phyloP scores from a whole-genome alignment of 1,140 invertebrate species.

The Diachasma alloeum region DNA sequence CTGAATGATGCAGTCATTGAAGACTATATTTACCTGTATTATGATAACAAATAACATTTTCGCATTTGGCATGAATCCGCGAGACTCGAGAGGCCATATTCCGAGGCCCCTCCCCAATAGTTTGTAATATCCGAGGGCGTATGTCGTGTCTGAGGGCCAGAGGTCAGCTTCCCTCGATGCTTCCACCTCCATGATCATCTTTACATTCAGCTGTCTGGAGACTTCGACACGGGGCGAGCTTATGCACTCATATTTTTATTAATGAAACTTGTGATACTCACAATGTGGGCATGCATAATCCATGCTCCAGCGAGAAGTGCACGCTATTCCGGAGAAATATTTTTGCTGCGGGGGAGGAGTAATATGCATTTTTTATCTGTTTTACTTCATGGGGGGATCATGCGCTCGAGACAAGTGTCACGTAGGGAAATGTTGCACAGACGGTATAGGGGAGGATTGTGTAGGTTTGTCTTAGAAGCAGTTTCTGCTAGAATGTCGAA shows the following conservation, averaged over 20 bases:
- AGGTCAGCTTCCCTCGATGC: neutral
- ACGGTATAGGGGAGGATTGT: no score
- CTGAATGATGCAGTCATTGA: neutral
- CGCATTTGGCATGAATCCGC: neutral
- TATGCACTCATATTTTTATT: neutral
- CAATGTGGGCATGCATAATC: no score
- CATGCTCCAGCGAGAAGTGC: no score
- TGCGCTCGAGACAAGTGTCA: no score
- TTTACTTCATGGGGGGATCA: no score
- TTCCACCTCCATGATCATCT: neutral
- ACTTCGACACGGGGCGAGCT: neutral
- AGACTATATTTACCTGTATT: neutral
- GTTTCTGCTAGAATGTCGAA: no score
- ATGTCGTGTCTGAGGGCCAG: neutral
- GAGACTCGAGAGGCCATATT: neutral
- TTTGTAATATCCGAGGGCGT: neutral
- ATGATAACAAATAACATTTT: neutral
- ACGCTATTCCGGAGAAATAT: no score
- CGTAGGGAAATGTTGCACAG: no score
- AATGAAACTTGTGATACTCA: neutral
- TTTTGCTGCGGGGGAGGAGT: no score
- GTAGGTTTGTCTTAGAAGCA: no score
- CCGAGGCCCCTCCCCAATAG: neutral
- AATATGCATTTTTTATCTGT: no score
- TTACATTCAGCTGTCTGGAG: neutral